Conservation (phyloP, 2,797 vertebrate species). For the Catostomus latipinnis region DNA sequence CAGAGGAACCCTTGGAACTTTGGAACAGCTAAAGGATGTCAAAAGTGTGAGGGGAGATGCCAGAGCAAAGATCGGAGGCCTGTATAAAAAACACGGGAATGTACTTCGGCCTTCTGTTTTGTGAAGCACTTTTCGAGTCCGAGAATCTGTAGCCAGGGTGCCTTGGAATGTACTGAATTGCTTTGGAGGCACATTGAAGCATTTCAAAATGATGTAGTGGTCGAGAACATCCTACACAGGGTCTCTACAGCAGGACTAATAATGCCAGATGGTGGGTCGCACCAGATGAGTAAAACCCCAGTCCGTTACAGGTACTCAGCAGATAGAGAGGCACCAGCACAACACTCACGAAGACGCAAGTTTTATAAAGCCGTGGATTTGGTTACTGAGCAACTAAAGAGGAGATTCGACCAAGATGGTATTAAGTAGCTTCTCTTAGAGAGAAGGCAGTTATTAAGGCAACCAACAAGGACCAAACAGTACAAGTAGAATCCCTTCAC, state of each 20-base stretch:
- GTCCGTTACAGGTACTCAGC: neutral
- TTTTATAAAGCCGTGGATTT: conserved; percentile 29
- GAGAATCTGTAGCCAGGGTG: neutral
- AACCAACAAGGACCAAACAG: neutral
- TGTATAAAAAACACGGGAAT: neutral
- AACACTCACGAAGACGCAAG: conserved; percentile 1
- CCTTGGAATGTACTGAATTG: neutral
- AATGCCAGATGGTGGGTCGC: neutral
- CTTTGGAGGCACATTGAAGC: too few species aligned
- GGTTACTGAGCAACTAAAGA: neutral
- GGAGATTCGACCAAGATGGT: conserved; percentile 26
- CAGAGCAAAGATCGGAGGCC: neutral
- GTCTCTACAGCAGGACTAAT: neutral
- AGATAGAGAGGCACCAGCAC: conserved; percentile 5
- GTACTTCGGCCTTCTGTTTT: neutral
- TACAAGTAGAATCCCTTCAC: neutral
- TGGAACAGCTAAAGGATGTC: too few species aligned
- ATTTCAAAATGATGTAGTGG: too few species aligned
- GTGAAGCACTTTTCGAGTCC: neutral
- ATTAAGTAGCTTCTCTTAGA: neutral
- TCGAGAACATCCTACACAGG: too few species aligned
- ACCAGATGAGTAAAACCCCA: conserved; percentile 1
- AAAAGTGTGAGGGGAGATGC: neutral
- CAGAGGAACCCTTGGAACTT: neutral
- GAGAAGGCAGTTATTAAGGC: conserved; percentile 2